Evolutionary conservation across 1,140 invertebrate genomes (phyloP).

Genomic region (Campoletis sonorensis): DNA sequence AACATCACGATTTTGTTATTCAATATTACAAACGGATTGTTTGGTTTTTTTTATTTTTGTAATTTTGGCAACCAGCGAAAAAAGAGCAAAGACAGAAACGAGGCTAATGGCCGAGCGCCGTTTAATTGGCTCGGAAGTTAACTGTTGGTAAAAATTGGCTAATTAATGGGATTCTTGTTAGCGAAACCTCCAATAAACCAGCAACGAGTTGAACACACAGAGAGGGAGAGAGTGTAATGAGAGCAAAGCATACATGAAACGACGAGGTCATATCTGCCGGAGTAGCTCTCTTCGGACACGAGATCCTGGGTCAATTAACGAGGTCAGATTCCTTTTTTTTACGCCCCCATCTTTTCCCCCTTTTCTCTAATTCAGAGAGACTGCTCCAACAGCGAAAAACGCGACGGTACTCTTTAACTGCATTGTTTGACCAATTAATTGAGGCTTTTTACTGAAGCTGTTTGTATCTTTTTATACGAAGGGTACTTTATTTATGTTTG

Average conservation of each 20-base stretch:
- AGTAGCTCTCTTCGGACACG: constrained; percentile 32
- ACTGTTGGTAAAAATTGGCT: constrained; percentile 31
- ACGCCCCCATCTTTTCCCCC: not conserved
- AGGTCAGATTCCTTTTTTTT: constrained; percentile 48
- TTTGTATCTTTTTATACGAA: not conserved
- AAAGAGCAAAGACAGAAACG: too few relatives aligned
- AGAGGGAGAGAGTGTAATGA: not conserved
- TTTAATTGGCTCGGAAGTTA: constrained; percentile 40
- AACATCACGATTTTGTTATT: too few relatives aligned
- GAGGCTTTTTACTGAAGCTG: not conserved
- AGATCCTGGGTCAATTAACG: constrained; percentile 44
- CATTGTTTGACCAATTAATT: constrained; percentile 43
- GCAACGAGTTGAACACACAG: not conserved
- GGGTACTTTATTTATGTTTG: not conserved
- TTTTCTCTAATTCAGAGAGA: not conserved
- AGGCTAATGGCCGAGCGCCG: constrained; percentile 43
- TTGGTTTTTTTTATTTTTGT: too few relatives aligned
- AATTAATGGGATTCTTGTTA: constrained; percentile 39
- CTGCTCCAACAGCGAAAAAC: not conserved
- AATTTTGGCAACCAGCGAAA: too few relatives aligned
- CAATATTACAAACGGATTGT: too few relatives aligned
- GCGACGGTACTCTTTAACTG: constrained; percentile 44
- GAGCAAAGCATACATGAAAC: not conserved
- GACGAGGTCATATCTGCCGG: constrained; percentile 5
- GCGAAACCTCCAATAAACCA: constrained; percentile 3